phyloP scores from a whole-genome alignment of 2,113 vertebrate genomes.

The Pelvicachromis taeniatus region DNA sequence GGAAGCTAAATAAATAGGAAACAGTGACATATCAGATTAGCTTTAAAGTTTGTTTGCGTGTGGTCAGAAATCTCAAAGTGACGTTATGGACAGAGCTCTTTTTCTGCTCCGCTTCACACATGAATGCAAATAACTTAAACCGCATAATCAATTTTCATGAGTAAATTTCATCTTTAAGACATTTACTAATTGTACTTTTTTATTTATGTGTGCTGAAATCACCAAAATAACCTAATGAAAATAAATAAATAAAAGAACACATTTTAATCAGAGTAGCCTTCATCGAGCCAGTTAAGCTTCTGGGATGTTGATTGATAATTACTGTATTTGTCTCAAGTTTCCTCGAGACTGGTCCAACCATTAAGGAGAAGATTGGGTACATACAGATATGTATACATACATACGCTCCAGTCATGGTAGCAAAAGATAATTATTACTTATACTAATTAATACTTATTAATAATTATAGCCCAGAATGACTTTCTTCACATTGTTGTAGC shows the following conservation, averaged over 20 bases:
- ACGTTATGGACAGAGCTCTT: background rate
- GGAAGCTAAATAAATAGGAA: background rate
- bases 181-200: background rate
- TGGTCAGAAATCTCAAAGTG: background rate
- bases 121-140: background rate
- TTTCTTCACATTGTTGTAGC: background rate
- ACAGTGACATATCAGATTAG: background rate
- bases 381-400: background rate
- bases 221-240: background rate
- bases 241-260: background rate
- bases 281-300: background rate
- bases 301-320: background rate
- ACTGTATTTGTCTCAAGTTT: background rate
- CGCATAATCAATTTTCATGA: background rate
- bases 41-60: background rate
- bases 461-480: background rate
- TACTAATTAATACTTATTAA: background rate
- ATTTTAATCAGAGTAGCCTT: background rate
- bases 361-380: background rate
- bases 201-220: background rate
- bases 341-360: background rate
- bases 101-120: background rate
- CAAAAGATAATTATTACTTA: background rate
- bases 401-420: background rate
- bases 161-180: background rate